Base-by-base conservation (phyloP, 2,797 vertebrate genomes). In the Hozukius guyotensis region DNA sequence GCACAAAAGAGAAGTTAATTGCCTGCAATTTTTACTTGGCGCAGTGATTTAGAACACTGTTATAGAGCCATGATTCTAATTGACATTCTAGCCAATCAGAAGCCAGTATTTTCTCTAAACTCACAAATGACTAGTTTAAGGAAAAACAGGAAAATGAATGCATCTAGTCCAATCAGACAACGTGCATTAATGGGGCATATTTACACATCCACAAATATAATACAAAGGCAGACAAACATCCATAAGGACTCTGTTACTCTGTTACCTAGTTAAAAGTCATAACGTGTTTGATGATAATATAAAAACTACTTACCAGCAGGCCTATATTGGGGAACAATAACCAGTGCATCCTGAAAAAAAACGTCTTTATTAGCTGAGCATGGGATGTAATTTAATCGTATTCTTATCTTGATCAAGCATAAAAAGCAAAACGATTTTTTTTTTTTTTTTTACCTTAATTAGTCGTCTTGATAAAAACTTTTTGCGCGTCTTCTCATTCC, bases 331-430 rank as follows among this genome's bases (percentile, higher is more conserved):
- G 38, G 27, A 80, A 55, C 68, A 83, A 71, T 67, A 93, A 83
- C 84, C 87, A 87, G 80, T 53, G 86, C 95, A 96, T 96, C 89
- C 94, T 96, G 87, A 36, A 53, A 53, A 82, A 38, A 20, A 3
- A 56, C 3, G 14, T 16, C 0, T n/a, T 2, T 0, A 52, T 80
- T 46, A 88, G 56, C 42, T 56, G 13, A 13, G 18, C 63, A 53
- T n/a, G 2, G 1, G 63, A 14, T 5, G 31, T 1, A 22, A 2
- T 4, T 22, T 13, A 3, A 36, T 6, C 6, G 2, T 18, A 22
- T 69, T 62, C 1, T 13, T 14, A 20, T 16, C 8, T 11, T 25
- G 6, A 0, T 27, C 2, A 38, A 6, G 2, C 2, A 71, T 5
- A 20, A 61, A 27, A 59, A 22, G 6, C 4, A 2, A 31, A 25